Percentiles rank a stretch among this genome's conserved stretches.
These are phyloP conservation scores for Prunella himalayana DNA, from an alignment of 2,113 vertebrate species.

Conservation along the genomic window DNA sequence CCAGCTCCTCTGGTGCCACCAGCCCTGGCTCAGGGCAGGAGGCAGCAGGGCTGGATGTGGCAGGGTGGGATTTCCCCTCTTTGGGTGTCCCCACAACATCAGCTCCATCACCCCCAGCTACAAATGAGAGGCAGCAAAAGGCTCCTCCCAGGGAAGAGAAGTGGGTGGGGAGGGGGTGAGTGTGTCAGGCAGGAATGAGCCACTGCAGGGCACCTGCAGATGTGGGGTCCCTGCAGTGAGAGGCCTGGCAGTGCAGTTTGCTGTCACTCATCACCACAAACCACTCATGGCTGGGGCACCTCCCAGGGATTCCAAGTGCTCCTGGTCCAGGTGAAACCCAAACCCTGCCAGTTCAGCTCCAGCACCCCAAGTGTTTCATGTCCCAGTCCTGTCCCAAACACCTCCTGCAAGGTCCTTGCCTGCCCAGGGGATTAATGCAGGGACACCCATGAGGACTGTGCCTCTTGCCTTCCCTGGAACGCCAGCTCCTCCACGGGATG, in stretches of 20 bases:
- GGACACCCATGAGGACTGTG: no score
- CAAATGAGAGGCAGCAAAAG: not conserved
- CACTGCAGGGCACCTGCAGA: not conserved
- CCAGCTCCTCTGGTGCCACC: not conserved
- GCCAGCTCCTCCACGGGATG: not conserved
- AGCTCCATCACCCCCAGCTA: not conserved
- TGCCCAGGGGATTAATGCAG: not conserved
- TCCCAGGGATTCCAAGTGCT: not conserved
- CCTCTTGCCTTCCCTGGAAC: not conserved
- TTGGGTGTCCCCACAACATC: not conserved
- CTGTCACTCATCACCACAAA: not conserved
- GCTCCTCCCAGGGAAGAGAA: not conserved
- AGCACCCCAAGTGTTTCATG: not conserved
- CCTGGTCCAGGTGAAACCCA: not conserved
- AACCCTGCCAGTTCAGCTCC: not conserved
- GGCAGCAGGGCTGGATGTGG: not conserved
- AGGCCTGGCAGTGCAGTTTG: not conserved
- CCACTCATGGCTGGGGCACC: not conserved
- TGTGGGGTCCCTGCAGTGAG: not conserved
- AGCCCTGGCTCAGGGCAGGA: not conserved
- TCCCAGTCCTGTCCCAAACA: not conserved
- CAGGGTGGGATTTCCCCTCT: not conserved
- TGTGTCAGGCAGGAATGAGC: not conserved
- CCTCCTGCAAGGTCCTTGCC: not conserved
- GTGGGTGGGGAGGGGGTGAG: not conserved